Evolutionary conservation across 2,888 invertebrate species (phyloP), one percentile per base, ranked within the genome.

Genomic region (Caenorhabditis becei): DNA sequence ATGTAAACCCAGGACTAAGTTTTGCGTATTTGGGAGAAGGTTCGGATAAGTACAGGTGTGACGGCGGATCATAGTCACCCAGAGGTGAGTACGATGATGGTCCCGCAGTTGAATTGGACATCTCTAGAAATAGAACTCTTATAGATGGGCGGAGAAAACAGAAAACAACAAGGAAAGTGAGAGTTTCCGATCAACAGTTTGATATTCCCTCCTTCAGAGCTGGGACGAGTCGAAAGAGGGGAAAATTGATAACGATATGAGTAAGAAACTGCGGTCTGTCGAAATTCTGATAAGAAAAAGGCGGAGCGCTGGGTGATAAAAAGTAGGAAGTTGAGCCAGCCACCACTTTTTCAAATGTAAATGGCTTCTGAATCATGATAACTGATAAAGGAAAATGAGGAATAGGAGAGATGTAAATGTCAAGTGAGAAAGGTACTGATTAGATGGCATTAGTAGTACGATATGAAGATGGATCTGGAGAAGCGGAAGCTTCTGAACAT

Each of bases 11-110:
- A 1, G 62, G 35, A 8, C 16, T 61, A 10, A 61, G 41, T 59
- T 66, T 74, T n/a, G 7, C 7, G 26, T 20, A 37, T 49, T 56
- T 58, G 1, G 63, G 49, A 8, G 58, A 72, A 7, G 63, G 54
- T 54, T 58, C 59, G 11, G 41, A 14, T 2, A 41, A 20, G 20
- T 23, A 59, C 23, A 18, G 10, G 8, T 16, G 66, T 2, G 58
- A 41, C 5, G 75, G 75, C 16, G n/a, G 35, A 49, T 75, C 75
- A 61, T 75, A 75, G 18, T 75, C 75, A 20, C 75, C 75, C 7
- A 75, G 54, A 1, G 66, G 65, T 1, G 66, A 32, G 18, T 59
- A 56, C 16, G 26, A 63, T 3, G 63, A 63, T 4, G 72, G 10
- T 14, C 56, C 65, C 11, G 47, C 23, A 2, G 41, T 7, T 20